phyloP scores from a whole-genome alignment of 2,113 vertebrate species.

The Rhegmatorhina hoffmannsi region DNA sequence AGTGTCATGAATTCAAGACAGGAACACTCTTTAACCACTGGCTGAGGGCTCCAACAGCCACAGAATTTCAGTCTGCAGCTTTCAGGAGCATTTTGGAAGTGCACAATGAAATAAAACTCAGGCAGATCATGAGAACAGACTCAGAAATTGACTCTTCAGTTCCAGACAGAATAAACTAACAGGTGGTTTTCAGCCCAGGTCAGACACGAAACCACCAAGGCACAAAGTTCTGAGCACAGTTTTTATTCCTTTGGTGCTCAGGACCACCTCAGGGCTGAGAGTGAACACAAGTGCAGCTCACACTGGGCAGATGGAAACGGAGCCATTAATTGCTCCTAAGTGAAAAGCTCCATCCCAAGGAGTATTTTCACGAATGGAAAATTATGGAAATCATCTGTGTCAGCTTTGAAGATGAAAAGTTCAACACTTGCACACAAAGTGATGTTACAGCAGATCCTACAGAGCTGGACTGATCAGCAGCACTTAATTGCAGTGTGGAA shows the following conservation, averaged over 20 bases:
- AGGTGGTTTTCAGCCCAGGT: background rate
- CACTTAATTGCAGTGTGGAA: background rate
- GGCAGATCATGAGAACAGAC: no score
- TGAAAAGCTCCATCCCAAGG: background rate
- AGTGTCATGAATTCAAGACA: no score
- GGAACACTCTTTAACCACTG: no score
- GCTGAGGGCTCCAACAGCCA: no score
- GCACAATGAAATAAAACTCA: no score
- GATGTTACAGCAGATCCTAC: background rate
- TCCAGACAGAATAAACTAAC: background rate
- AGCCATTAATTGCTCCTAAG: background rate
- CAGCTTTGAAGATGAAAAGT: background rate
- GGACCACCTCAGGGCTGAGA: background rate
- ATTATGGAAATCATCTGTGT: background rate
- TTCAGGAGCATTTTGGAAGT: no score
- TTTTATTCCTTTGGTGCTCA: background rate
- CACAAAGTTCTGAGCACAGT: background rate
- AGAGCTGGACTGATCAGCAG: background rate
- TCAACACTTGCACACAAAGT: background rate
- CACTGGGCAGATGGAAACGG: background rate
- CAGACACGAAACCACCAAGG: background rate
- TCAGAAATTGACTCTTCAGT: no score
- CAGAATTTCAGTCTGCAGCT: no score
- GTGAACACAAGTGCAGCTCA: background rate
- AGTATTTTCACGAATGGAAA: background rate